Evolutionary conservation across 2,888 invertebrate genomes (phyloP).

Genomic region (Monoplex corrugatus): DNA sequence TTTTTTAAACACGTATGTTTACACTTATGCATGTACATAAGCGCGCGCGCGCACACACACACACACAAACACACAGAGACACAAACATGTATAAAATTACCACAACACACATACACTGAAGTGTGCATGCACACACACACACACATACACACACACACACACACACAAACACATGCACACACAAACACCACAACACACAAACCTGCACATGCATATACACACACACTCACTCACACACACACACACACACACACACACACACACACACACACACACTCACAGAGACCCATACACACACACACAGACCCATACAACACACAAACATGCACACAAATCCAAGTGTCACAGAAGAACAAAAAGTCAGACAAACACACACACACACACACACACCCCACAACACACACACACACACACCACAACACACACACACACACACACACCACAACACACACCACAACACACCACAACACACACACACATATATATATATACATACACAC

Average conservation of each 20-base stretch:
- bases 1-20: no score
- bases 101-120: no score
- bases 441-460: neutral
- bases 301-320: neutral
- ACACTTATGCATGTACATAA: no score
- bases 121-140: conserved; percentile 8
- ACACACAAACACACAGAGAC: conserved; percentile 12
- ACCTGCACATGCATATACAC: no score
- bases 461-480: neutral
- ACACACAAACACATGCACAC: conserved; percentile 13
- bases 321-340: neutral
- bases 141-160: conserved; percentile 33
- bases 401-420: no score
- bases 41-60: neutral
- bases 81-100: no score
- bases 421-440: neutral
- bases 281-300: no score
- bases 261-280: no score
- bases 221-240: no score
- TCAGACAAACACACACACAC: neutral
- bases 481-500: neutral
- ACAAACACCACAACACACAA: no score
- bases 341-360: no score
- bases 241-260: no score
- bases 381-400: neutral